Conservation (phyloP, 2,888 invertebrate species). For the Clanis bilineata region DNA sequence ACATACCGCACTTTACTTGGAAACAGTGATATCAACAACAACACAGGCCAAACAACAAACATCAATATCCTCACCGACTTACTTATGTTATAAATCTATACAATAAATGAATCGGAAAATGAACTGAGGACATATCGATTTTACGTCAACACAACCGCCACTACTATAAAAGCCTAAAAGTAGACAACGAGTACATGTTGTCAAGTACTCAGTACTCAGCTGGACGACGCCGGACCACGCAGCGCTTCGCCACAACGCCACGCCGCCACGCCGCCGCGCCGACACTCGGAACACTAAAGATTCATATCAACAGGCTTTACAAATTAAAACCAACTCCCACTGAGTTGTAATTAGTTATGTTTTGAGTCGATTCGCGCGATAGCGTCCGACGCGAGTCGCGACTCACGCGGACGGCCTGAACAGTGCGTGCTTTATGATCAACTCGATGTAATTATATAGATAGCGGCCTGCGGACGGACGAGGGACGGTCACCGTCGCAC, state of each 20-base stretch:
- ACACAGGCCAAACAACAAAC: no score
- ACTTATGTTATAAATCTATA: no score
- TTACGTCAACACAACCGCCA: not conserved
- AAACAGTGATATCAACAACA: no score
- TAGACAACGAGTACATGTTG: no score
- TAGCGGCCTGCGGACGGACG: no score
- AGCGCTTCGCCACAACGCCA: not conserved
- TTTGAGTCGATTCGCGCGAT: conserved; percentile 13
- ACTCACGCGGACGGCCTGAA: not conserved
- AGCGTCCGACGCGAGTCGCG: not conserved
- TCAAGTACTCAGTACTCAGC: no score
- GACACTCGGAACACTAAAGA: conserved; percentile 2
- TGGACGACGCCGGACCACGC: not conserved
- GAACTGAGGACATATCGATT: no score
- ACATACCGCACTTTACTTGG: no score
- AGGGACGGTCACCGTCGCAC: not conserved
- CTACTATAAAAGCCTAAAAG: no score
- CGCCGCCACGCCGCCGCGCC: not conserved
- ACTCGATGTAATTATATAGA: conserved; percentile 6
- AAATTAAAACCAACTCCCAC: conserved; percentile 15
- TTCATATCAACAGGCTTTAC: conserved; percentile 9
- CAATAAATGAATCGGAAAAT: no score
- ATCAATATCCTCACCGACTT: no score
- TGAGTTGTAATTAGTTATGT: conserved; percentile 13
- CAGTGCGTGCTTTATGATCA: conserved; percentile 10